Evolutionary conservation across 2,797 vertebrate genomes (phyloP).

Genomic region (Chiloscyllium punctatum): DNA sequence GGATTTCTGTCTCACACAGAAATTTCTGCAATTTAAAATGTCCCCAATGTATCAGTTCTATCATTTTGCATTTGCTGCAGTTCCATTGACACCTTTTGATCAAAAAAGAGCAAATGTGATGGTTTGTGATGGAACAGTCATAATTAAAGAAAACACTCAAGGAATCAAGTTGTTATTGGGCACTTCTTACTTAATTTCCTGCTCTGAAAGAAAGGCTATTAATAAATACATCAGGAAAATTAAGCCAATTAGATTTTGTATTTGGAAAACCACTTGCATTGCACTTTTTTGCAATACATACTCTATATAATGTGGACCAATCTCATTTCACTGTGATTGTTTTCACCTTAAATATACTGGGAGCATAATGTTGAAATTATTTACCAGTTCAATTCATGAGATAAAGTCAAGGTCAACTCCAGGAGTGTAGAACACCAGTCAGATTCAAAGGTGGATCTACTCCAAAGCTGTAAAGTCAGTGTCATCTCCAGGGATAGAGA

Average conservation of each 20-base stretch:
- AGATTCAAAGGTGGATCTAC: neutral
- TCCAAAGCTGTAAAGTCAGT: neutral
- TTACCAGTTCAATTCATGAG: neutral
- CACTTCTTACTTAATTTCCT: neutral
- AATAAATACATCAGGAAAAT: neutral
- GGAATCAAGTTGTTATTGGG: constrained; percentile 21
- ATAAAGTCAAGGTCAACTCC: neutral
- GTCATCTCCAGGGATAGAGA: neutral
- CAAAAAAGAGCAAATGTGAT: neutral
- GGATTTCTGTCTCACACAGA: neutral
- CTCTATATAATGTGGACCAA: neutral
- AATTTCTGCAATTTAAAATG: neutral
- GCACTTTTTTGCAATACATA: neutral
- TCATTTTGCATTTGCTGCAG: neutral
- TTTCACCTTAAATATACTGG: neutral
- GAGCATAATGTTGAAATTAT: neutral
- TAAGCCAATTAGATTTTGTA: neutral
- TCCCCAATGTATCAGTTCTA: neutral
- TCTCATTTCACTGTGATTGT: neutral
- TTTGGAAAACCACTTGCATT: neutral
- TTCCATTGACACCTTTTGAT: neutral
- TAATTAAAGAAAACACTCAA: neutral
- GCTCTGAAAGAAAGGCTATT: neutral
- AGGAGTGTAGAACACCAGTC: neutral
- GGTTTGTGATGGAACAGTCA: neutral